Evolutionary conservation across 2,113 vertebrate genomes (phyloP).

Genomic region (Embiotoca jacksoni): DNA sequence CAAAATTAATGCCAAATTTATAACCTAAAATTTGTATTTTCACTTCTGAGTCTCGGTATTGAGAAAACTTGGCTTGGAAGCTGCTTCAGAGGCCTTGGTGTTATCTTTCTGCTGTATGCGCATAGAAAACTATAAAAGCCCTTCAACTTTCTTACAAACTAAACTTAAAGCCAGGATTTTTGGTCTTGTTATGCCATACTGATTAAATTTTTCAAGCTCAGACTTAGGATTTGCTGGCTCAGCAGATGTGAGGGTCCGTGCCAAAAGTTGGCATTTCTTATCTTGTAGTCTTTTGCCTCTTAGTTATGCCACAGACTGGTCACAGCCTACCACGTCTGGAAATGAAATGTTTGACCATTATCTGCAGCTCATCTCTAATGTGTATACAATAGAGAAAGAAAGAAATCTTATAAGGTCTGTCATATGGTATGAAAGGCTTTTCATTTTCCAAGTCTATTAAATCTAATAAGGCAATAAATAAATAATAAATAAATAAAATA

Average conservation of each 20-base stretch:
- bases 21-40: conserved; percentile 6
- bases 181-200: conserved; percentile 57
- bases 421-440: conserved; percentile 58
- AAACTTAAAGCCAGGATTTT: conserved; percentile 65
- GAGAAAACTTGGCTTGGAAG: neutral
- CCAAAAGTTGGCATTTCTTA: conserved; percentile 73
- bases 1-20: neutral
- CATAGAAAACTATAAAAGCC: conserved; percentile 13
- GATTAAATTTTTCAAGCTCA: conserved; percentile 66
- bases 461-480: conserved; percentile 76
- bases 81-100: neutral
- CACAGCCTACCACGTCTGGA: conserved; percentile 35
- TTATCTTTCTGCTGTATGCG: neutral
- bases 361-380: conserved; percentile 58
- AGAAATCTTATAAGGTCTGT: conserved; percentile 59
- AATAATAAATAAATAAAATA: conserved; percentile 78
- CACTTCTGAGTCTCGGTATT: neutral
- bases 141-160: conserved; percentile 30
- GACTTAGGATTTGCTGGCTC: conserved; percentile 74
- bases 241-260: conserved; percentile 52
- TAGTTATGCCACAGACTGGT: conserved; percentile 51
- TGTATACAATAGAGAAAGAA: conserved; percentile 44
- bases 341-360: conserved; percentile 59
- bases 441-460: conserved; percentile 75
- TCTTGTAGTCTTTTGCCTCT: conserved; percentile 50